Evolutionary conservation across 2,888 invertebrate species (phyloP), one percentile per base, ranked within the genome.

Genomic region (Auanema freiburgensis): DNA sequence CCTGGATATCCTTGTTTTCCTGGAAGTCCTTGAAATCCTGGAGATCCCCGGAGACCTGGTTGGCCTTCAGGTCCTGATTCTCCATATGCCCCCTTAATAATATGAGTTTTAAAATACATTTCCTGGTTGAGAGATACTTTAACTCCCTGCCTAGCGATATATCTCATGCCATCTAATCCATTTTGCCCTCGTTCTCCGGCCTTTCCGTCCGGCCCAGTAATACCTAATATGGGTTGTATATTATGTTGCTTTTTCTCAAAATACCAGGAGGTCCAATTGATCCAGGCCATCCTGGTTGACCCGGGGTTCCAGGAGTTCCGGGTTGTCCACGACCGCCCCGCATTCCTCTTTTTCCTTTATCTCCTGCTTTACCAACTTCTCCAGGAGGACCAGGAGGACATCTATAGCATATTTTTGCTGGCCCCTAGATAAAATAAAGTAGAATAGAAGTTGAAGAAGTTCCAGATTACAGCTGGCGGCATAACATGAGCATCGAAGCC

Each of bases 331-430:
- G 56, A 11, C 66, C 49, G 1, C 71, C 71, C 41, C 71, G 52
- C 46, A 60, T 66, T 11, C 71, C 71, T 18, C 59, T 40, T n/a
- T 43, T 21, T 18, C 59, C 59, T 50, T 63, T 65, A 6, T 42
- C 58, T 11, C 71, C 71, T 1, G 62, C 56, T 16, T 59, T n/a
- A 5, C 71, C 71, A 8, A 52, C 40, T 2, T 62, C 58, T 18
- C 71, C 71, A n/a, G 64, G 61, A 10, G 59, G 66, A 10, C 71
- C 71, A 24, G 64, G 66, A 18, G 71, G 71, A 52, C 71, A 71
- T 21, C 57, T 63, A 60, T 65, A 71, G 49, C 65, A 66, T 14
- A 65, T 64, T 24, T 67, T 65, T 1, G 67, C 57, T 0, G 56
- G 59, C 60, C 24, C 55, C 16, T 51, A 43, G 14, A 50, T 42